Percentiles rank a stretch among this genome's conserved stretches.
These are phyloP conservation scores for Dicaeum eximium DNA, from an alignment of 2,113 vertebrate species.

Conservation along the genomic window DNA sequence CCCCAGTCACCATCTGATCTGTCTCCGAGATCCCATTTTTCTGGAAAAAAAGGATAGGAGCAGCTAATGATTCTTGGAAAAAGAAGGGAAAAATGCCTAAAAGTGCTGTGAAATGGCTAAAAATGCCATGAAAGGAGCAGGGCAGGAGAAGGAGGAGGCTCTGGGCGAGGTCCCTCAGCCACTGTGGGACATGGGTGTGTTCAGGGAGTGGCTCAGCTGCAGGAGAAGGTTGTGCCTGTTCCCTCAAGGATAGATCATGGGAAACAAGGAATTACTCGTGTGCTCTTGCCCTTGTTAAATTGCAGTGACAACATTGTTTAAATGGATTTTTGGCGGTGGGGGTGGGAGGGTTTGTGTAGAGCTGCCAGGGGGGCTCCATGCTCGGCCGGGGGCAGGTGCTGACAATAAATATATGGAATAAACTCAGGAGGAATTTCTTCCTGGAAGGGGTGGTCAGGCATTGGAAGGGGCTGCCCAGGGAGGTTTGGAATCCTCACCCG, in stretches of 20 bases:
- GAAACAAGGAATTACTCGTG: background rate
- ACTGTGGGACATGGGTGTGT: fast-evolving
- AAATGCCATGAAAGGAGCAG: background rate
- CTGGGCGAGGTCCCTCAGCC: background rate
- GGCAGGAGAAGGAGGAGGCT: background rate
- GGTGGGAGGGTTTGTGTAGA: background rate
- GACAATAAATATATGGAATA: background rate
- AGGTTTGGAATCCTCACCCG: background rate
- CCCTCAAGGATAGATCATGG: background rate
- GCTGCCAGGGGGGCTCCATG: fast-evolving
- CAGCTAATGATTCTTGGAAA: background rate
- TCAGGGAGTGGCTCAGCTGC: fast-evolving
- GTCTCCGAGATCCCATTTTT: background rate
- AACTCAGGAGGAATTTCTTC: background rate
- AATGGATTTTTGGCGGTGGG: background rate
- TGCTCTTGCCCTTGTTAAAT: background rate
- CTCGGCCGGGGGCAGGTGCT: fast-evolving
- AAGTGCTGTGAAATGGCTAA: background rate
- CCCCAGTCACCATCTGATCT: fast-evolving
- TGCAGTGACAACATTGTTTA: background rate
- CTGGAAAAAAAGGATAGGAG: background rate
- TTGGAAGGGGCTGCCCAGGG: background rate
- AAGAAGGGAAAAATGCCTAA: fast-evolving
- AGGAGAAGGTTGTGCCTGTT: background rate
- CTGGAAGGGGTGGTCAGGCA: background rate